Conservation (phyloP, 1,140 invertebrate species). For the Sitophilus oryzae region DNA sequence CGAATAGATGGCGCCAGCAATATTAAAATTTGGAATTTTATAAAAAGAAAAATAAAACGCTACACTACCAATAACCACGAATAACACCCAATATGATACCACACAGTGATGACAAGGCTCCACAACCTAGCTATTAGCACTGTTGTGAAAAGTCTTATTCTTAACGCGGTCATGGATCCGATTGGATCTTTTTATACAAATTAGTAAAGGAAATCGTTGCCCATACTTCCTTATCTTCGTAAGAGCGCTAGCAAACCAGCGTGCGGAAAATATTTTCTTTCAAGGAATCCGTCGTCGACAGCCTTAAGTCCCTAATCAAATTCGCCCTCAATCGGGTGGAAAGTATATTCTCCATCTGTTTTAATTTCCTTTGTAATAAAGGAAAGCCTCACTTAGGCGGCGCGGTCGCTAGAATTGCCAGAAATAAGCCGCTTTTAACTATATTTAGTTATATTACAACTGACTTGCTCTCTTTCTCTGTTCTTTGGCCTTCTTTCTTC, state of each 20-base stretch:
- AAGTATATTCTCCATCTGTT: conserved; percentile 14
- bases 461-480: conserved; percentile 7
- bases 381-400: conserved; percentile 5
- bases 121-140: too few relatives aligned
- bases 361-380: conserved; percentile 16
- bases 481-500: not conserved
- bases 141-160: too few relatives aligned
- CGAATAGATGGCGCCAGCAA: too few relatives aligned
- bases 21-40: too few relatives aligned
- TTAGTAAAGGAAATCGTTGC: not conserved
- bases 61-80: too few relatives aligned
- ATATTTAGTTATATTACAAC: conserved; percentile 20
- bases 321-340: conserved; percentile 8
- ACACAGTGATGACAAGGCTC: too few relatives aligned
- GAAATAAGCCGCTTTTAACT: conserved; percentile 18
- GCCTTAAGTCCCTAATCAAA: conserved; percentile 8
- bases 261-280: not conserved
- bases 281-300: too few relatives aligned
- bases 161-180: too few relatives aligned
- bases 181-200: too few relatives aligned
- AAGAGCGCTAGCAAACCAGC: not conserved
- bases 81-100: too few relatives aligned
- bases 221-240: not conserved
- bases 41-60: too few relatives aligned
- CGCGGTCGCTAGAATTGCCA: conserved; percentile 3